phyloP scores from a whole-genome alignment of 1,140 invertebrate species.

The Drosophila truncata region DNA sequence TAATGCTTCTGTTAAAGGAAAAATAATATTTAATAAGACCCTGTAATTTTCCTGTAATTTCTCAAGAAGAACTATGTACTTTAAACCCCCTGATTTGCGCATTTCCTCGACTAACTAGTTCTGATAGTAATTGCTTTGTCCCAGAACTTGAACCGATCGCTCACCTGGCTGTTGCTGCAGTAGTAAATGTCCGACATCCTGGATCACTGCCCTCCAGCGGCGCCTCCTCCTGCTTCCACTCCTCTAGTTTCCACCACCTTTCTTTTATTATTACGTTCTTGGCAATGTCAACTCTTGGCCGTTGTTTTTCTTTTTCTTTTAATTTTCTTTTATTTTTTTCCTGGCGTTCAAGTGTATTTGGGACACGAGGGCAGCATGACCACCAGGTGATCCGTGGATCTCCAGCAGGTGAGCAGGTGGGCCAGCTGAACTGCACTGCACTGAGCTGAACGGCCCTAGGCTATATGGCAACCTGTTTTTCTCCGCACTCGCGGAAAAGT shows the following conservation, averaged over 20 bases:
- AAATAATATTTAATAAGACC: background rate
- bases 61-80: background rate
- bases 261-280: constrained; percentile 1
- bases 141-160: constrained; percentile 14
- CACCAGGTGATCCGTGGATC: constrained; percentile 25
- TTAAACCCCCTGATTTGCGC: background rate
- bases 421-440: constrained; percentile 5
- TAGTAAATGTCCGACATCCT: constrained; percentile 81
- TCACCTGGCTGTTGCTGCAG: constrained; percentile 78
- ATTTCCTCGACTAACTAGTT: constrained; percentile 12
- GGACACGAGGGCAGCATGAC: constrained; percentile 25
- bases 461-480: constrained; percentile 58
- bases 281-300: background rate
- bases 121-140: constrained; percentile 27
- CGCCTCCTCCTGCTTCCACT: constrained; percentile 19
- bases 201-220: constrained; percentile 27
- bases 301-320: background rate
- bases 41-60: no score
- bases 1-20: no score
- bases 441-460: constrained; percentile 16
- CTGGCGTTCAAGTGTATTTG: constrained; percentile 6
- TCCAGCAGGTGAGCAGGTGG: constrained; percentile 31
- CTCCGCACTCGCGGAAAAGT: constrained; percentile 31
- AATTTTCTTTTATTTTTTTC: background rate
- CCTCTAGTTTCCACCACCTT: background rate